phyloP scores from a whole-genome alignment of 2,888 invertebrate species.

The Chymomyza procnemis region DNA sequence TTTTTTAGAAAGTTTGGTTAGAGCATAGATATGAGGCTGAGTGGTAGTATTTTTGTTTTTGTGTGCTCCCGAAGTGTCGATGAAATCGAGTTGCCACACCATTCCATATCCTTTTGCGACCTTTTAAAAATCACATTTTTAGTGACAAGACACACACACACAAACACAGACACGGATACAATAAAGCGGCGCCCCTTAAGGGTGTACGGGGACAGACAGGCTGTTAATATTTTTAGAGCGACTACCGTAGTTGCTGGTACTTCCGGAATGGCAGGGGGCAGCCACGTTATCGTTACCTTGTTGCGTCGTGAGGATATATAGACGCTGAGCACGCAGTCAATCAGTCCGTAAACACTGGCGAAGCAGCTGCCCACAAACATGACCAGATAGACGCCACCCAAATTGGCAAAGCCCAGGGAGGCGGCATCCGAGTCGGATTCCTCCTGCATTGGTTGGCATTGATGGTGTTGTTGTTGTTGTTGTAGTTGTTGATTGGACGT shows the following conservation, averaged over 20 bases:
- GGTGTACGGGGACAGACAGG: slow-evolving; percentile 3
- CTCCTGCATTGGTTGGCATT: slow-evolving; percentile 61
- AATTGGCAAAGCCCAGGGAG: slow-evolving; percentile 82
- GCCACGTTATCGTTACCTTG: slow-evolving; percentile 64
- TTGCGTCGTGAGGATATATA: slow-evolving; percentile 69
- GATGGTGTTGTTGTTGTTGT: slow-evolving; percentile 45
- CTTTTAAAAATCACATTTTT: slow-evolving; percentile 41
- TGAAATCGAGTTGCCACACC: not conserved
- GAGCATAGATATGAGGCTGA: not conserved
- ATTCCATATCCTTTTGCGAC: not conserved
- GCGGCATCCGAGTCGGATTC: slow-evolving; percentile 76
- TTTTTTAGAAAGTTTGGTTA: not conserved
- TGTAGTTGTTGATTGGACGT: slow-evolving; percentile 27
- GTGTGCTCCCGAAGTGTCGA: not conserved
- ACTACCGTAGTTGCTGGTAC: not conserved
- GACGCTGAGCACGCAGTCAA: slow-evolving; percentile 73
- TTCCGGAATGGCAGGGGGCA: not conserved
- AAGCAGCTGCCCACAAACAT: slow-evolving; percentile 80
- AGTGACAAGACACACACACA: slow-evolving; percentile 40
- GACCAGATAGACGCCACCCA: slow-evolving; percentile 83
- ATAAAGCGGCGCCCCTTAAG: slow-evolving; percentile 1
- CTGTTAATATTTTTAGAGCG: slow-evolving; percentile 45
- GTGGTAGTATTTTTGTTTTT: not conserved
- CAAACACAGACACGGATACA: slow-evolving; percentile 5
- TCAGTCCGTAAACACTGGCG: slow-evolving; percentile 74